These are phyloP conservation scores for Triplophysa rosa DNA, from an alignment of 2,113 vertebrate species.

Conservation along the genomic window DNA sequence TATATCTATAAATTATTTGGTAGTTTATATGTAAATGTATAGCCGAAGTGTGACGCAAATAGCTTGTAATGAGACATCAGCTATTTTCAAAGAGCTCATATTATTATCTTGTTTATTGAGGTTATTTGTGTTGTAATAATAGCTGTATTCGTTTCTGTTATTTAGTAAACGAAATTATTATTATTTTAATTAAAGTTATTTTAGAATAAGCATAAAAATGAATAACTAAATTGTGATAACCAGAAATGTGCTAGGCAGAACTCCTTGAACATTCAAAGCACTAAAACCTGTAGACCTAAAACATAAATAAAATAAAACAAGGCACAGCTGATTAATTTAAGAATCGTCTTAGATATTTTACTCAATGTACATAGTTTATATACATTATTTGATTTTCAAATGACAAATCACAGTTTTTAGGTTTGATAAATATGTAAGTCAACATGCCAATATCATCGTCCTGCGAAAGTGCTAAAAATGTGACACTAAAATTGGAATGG, in stretches of 20 bases:
- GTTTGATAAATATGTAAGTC: slow-evolving; percentile 40
- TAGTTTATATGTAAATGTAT: too few species aligned
- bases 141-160: background rate
- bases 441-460: slow-evolving; percentile 35
- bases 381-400: slow-evolving; percentile 41
- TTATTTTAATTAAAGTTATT: background rate
- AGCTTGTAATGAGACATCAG: slow-evolving; percentile 5
- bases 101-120: background rate
- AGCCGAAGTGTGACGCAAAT: background rate
- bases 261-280: background rate
- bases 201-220: background rate
- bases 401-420: slow-evolving; percentile 46
- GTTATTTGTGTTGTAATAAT: background rate
- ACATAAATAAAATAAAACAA: background rate
- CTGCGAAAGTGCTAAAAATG: slow-evolving; percentile 38
- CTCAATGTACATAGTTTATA: slow-evolving; percentile 52
- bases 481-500: slow-evolving; percentile 17
- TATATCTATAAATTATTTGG: background rate
- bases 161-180: background rate
- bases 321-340: slow-evolving; percentile 11
- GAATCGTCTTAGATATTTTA: slow-evolving; percentile 43
- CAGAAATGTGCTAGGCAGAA: background rate
- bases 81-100: background rate
- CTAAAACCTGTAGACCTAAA: background rate
- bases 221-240: background rate